A percentile compares a stretch with the other conserved stretches of the same genome.
phyloP scores from a whole-genome alignment of 2,797 vertebrate genomes.

The Lepidocolaptes lacrymiger region DNA sequence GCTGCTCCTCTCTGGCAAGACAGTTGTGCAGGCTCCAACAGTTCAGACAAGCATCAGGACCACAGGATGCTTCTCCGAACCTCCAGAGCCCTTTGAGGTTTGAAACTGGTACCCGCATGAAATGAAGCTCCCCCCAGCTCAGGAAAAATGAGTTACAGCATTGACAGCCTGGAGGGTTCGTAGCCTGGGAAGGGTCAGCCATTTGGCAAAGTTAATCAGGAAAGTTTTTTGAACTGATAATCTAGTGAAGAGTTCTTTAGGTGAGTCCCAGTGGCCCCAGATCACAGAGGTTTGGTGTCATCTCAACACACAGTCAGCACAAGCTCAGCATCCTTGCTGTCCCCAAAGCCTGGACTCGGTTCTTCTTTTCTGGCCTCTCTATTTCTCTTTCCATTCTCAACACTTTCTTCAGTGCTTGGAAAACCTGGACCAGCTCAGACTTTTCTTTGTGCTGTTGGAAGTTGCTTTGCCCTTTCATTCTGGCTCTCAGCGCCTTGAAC shows the following conservation, averaged over 20 bases:
- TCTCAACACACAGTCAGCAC: not conserved
- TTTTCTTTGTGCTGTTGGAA: not conserved
- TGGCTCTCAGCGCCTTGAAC: not conserved
- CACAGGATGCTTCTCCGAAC: conserved; percentile 40
- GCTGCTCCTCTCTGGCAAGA: not conserved
- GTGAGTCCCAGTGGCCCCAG: not conserved
- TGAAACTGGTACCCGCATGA: conserved; percentile 48
- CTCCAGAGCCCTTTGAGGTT: conserved; percentile 45
- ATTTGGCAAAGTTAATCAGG: not conserved
- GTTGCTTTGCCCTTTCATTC: not conserved
- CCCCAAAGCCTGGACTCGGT: not conserved
- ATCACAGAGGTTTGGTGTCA: not conserved
- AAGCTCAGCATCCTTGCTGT: not conserved
- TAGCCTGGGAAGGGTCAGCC: conserved; percentile 3
- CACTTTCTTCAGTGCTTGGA: not conserved
- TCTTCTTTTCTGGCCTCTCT: not conserved
- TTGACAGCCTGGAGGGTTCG: not conserved
- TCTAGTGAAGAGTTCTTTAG: not conserved
- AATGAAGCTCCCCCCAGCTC: conserved; percentile 24
- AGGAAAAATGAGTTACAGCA: conserved; percentile 51
- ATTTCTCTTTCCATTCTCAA: not conserved
- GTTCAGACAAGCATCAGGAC: conserved; percentile 61
- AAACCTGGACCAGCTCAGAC: not conserved
- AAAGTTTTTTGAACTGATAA: not conserved
- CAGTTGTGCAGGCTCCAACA: conserved; percentile 19